These are phyloP conservation scores for Ptyas mucosa DNA, from an alignment of 2,113 vertebrate species.

Conservation along the genomic window DNA sequence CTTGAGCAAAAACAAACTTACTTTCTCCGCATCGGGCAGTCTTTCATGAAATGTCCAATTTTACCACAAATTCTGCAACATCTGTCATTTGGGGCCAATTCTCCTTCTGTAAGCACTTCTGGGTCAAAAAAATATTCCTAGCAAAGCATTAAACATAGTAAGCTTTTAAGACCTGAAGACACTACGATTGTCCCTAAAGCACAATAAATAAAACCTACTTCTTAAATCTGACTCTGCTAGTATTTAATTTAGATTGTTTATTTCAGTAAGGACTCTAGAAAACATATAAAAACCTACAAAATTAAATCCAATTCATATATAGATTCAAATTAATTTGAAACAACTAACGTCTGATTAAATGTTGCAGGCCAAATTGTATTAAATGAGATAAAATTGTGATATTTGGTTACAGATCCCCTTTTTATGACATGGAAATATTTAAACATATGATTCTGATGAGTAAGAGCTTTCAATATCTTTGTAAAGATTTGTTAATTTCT, in stretches of 20 bases:
- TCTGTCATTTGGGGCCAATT: conserved; percentile 91
- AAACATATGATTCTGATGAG: not conserved
- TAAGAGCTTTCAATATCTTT: not conserved
- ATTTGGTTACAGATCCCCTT: not conserved
- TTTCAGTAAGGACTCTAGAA: not conserved
- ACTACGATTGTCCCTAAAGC: not conserved
- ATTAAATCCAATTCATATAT: not conserved
- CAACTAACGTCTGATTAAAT: not conserved
- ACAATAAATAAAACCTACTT: not conserved
- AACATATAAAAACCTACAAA: not conserved
- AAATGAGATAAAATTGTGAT: not conserved
- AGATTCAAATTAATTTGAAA: not conserved
- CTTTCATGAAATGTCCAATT: conserved; percentile 96
- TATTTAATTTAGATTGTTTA: not conserved
- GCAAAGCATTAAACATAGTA: conserved; percentile 27
- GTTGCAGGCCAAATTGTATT: not conserved
- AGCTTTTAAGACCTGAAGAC: not conserved
- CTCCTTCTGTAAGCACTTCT: conserved; percentile 87
- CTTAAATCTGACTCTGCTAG: not conserved
- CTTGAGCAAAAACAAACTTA: conserved; percentile 58
- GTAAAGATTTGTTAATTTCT: not conserved
- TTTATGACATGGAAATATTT: not conserved
- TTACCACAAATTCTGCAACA: conserved; percentile 95
- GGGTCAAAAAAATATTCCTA: conserved; percentile 96
- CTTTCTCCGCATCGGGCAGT: conserved; percentile 89